phyloP scores from a whole-genome alignment of 2,113 vertebrate genomes.

The Phylloscopus trochiloides region DNA sequence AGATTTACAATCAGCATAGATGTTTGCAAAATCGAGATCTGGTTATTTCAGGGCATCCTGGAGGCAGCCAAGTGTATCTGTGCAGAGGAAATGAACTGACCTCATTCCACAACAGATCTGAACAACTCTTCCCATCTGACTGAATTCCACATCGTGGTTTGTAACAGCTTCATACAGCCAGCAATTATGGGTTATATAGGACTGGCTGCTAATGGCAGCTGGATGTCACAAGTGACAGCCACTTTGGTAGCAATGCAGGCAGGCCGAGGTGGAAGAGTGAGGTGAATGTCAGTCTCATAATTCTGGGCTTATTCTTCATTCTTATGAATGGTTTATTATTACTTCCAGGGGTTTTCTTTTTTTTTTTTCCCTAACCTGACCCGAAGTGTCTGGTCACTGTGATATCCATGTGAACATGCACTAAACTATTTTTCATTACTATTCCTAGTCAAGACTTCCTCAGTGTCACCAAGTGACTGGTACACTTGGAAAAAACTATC shows the following conservation, averaged over 20 bases:
- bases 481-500: neutral
- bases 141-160: slow-evolving; percentile 63
- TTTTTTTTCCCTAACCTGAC: neutral
- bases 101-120: slow-evolving; percentile 10
- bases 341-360: neutral
- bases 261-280: slow-evolving; percentile 14
- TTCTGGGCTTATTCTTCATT: neutral
- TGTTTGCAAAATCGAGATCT: neutral
- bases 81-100: slow-evolving; percentile 4
- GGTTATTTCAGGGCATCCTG: neutral
- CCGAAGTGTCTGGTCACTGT: neutral
- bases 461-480: neutral
- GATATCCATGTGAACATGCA: neutral
- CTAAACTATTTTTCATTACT: neutral
- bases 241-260: slow-evolving; percentile 1
- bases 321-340: neutral
- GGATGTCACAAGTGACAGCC: slow-evolving; percentile 37
- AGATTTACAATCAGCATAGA: neutral
- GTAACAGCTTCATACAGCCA: slow-evolving; percentile 29
- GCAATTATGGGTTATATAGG: slow-evolving; percentile 44
- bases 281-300: slow-evolving; percentile 38
- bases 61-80: neutral
- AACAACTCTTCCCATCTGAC: slow-evolving; percentile 52
- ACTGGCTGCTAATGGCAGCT: slow-evolving; percentile 65
- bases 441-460: neutral